phyloP scores from a whole-genome alignment of 2,888 invertebrate species.

The Tachina fera region DNA sequence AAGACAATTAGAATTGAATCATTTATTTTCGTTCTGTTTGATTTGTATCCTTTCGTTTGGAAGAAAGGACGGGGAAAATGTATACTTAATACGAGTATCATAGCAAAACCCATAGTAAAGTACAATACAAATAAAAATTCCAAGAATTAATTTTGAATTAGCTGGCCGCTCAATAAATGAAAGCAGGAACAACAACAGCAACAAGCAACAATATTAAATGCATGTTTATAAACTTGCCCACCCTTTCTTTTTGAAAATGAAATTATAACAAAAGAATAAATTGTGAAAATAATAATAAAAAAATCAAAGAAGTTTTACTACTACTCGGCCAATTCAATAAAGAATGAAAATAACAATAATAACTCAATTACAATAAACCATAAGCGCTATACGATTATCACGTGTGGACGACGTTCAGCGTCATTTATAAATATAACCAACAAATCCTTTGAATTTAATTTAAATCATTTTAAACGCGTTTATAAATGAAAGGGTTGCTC shows the following conservation, averaged over 20 bases:
- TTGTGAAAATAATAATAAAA: slow-evolving; percentile 51
- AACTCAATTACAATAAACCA: slow-evolving; percentile 57
- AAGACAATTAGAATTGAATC: slow-evolving; percentile 59
- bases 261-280: slow-evolving; percentile 62
- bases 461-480: slow-evolving; percentile 16
- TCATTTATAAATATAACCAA: background rate
- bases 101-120: slow-evolving; percentile 15
- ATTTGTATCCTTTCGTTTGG: background rate
- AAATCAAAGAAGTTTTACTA: slow-evolving; percentile 40
- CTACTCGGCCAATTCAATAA: slow-evolving; percentile 18
- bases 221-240: slow-evolving; percentile 52
- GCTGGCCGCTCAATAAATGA: slow-evolving; percentile 58
- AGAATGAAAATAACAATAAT: slow-evolving; percentile 59
- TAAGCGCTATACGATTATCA: slow-evolving; percentile 60
- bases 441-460: slow-evolving; percentile 27
- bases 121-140: slow-evolving; percentile 62
- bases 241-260: slow-evolving; percentile 7
- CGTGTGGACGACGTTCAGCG: slow-evolving; percentile 17
- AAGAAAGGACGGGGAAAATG: background rate
- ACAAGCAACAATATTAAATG: slow-evolving; percentile 38
- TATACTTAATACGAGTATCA: slow-evolving; percentile 34
- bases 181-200: slow-evolving; percentile 16
- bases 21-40: background rate
- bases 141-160: slow-evolving; percentile 68
- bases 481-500: slow-evolving; percentile 55